Evolutionary conservation across 2,888 invertebrate genomes (phyloP), one percentile per base, ranked within the genome.

Genomic region (Drosophila trichaetosa): DNA sequence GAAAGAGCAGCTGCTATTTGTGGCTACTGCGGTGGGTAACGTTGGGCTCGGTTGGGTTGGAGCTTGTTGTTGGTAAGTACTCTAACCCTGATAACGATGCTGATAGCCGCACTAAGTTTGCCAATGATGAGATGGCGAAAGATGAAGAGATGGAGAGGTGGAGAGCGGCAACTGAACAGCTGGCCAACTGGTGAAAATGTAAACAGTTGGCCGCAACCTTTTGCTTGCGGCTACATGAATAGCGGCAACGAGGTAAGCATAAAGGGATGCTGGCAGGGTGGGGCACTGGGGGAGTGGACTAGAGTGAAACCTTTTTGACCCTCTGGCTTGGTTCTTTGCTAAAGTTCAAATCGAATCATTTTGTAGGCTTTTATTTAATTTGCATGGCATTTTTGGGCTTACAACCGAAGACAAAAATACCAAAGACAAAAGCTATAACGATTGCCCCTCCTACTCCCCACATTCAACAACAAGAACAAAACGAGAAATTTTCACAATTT

Each of bases 301-400:
- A n/a, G n/a, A 10, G 38, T 11, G 42, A 31, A 56, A 36, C 48
- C 59, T 49, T 59, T 53, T 64, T 53, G 48, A 36, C 21, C 42
- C 38, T 56, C 56, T 58, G 54, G 27, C 48, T 29, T 42, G 27
- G 49, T 27, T 46, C 11, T 63, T 24, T 18, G 69, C 49, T 29
- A 33, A 61, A 58, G 65, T 61, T 64, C 64, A 78, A 87, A 82
- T 79, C 85, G 85, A 82, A 84, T 84, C 85, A 82, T 87, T 84
- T 82, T 82, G 80, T 69, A 66, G 80, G 79, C 85, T 84, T 87
- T 84, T 70, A 84, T 84, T 84, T 84, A 84, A 84, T 84, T 84
- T 84, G 87, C 87, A 84, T 87, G 80, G 61, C 72, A 82, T 67
- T 78, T 78, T 69, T 60, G 48, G 73, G 61, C 27, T 53, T 57